A percentile compares a stretch with the other conserved stretches of the same genome.
Conservation (phyloP, 1,140 invertebrate genomes). For the Leptinotarsa lineolata region DNA sequence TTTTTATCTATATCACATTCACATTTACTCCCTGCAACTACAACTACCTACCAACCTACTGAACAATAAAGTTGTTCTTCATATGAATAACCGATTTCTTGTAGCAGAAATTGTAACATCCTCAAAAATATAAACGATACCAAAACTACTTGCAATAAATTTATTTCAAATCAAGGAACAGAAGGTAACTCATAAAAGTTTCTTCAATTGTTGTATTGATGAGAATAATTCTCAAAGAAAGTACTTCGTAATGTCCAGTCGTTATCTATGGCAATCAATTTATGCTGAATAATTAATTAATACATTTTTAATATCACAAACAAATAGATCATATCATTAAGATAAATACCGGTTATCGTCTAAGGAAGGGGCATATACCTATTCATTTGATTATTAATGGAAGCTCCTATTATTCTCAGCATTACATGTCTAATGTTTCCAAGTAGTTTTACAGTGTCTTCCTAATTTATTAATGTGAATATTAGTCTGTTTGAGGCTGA, state of each 20-base stretch:
- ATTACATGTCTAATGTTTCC: constrained; percentile 26
- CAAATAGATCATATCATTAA: constrained; percentile 28
- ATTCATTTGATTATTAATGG: constrained; percentile 22
- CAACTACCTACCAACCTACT: no score
- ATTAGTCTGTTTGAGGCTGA: neutral
- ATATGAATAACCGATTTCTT: no score
- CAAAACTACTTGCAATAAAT: no score
- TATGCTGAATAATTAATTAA: constrained; percentile 22
- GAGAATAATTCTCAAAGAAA: neutral
- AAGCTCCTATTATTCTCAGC: constrained; percentile 15
- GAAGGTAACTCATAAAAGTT: neutral
- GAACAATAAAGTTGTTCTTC: no score
- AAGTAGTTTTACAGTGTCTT: constrained; percentile 21
- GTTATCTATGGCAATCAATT: constrained; percentile 21
- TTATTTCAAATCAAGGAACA: no score
- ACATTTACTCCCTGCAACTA: no score
- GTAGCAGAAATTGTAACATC: no score
- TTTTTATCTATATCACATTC: no score
- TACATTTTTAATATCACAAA: constrained; percentile 26
- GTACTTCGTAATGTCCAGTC: constrained; percentile 13
- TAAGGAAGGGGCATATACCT: constrained; percentile 24
- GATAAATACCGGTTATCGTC: constrained; percentile 14
- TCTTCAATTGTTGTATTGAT: neutral
- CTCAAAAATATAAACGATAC: no score
- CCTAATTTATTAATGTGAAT: neutral